Evolutionary conservation across 2,888 invertebrate species (phyloP).

Genomic region (Drosophila macrospina): DNA sequence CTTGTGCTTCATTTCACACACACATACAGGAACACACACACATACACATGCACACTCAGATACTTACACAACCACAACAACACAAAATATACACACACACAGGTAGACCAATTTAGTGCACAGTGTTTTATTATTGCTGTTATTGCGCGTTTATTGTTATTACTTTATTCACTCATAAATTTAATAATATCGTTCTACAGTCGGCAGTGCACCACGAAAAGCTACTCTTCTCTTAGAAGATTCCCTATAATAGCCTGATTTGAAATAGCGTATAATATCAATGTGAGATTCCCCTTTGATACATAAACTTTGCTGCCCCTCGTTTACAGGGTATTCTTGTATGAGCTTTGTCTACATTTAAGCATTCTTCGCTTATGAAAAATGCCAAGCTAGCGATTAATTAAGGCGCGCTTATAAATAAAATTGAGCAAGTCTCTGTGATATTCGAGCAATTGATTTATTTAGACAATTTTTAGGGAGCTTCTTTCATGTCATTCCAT

Average conservation of each 20-base stretch:
- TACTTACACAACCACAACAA: constrained; percentile 2
- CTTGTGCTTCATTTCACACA: constrained; percentile 45
- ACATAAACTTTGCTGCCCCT: not conserved
- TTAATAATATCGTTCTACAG: not conserved
- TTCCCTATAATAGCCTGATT: no score
- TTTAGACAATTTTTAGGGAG: constrained; percentile 40
- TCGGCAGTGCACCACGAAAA: no score
- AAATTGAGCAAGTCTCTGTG: constrained; percentile 25
- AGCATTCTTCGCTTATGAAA: not conserved
- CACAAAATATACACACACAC: constrained; percentile 5
- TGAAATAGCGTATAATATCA: no score
- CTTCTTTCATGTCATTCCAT: constrained; percentile 45
- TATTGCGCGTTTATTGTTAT: constrained; percentile 25
- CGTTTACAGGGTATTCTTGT: not conserved
- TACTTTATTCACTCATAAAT: constrained; percentile 9
- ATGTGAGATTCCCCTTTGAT: not conserved
- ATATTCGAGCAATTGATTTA: constrained; percentile 46
- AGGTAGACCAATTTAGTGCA: not conserved
- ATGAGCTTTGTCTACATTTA: constrained; percentile 20
- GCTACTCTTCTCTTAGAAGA: no score
- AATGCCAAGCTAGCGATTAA: constrained; percentile 24
- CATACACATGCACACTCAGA: constrained; percentile 5
- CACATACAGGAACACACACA: constrained; percentile 11
- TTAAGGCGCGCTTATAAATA: constrained; percentile 31
- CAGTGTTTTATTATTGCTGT: constrained; percentile 12